Percentiles rank a stretch among this genome's conserved stretches.
phyloP scores from a whole-genome alignment of 2,888 invertebrate genomes.

The Trichogramma evanescens region DNA sequence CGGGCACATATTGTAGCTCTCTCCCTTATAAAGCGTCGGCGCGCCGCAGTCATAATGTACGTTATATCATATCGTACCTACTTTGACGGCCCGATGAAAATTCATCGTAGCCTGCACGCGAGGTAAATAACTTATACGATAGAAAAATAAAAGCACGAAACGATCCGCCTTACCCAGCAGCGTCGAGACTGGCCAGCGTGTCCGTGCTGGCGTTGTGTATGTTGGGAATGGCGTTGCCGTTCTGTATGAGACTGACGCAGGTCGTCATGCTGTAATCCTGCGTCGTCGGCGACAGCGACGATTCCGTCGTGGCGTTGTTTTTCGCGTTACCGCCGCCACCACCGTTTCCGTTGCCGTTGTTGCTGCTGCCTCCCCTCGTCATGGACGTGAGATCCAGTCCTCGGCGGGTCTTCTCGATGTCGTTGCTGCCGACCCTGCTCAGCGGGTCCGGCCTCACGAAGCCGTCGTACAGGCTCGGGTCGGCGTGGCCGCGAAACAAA shows the following conservation, averaged over 20 bases:
- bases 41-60: no score
- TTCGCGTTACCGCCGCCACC: conserved; percentile 36
- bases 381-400: background rate
- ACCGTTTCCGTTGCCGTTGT: background rate
- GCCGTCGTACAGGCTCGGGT: conserved; percentile 83
- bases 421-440: conserved; percentile 51
- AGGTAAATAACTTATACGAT: no score
- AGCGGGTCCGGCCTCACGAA: conserved; percentile 80
- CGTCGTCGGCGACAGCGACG: conserved; percentile 57
- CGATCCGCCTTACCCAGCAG: conserved; percentile 53
- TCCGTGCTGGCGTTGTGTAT: conserved; percentile 64
- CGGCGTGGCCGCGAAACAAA: conserved; percentile 81
- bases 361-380: background rate
- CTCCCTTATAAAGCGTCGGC: no score
- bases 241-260: conserved; percentile 59
- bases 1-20: no score
- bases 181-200: conserved; percentile 71
- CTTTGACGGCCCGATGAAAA: no score
- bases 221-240: conserved; percentile 51
- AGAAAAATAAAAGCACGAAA: background rate
- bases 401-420: background rate
- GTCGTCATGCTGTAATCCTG: conserved; percentile 66
- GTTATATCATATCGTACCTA: no score
- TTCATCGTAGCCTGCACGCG: no score
- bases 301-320: conserved; percentile 56